Base-by-base conservation (phyloP, 2,888 invertebrate species). In the Temnothorax rugatulus region DNA sequence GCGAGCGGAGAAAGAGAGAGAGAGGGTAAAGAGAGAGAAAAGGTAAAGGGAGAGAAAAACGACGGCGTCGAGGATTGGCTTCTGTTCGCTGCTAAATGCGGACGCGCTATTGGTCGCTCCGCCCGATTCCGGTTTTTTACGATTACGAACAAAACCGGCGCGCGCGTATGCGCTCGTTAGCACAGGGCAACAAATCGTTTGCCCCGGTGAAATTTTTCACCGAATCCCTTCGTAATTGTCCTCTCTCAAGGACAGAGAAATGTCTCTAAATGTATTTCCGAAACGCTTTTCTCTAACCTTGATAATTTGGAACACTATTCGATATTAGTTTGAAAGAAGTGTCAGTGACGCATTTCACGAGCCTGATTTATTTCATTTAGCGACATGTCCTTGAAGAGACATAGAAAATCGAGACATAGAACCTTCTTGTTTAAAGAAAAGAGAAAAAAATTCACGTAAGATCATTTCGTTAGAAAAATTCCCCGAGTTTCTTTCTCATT, bases 81-180 rank as follows among this genome's bases (percentile, higher is more conserved):
- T 73, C 86, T 79, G 83, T 82, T 69, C 61, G 68, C 76, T 76
- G 74, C 83, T 86, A 83, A 77, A 86, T 82, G 85, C 87, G 63
- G 82, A 82, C 86, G 84, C 41, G 69, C 81, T 73, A 77, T 59
- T 84, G 76, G 83, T 4, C 69, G 34, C 74, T 64, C 77, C 38
- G 73, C 25, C 57, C 41, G 68, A 87, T 87, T 90, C 89, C 82
- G 88, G 86, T 88, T 90, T 87, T 91, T 91, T 86, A 87, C 87
- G 88, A 90, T 89, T 89, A 86, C 84, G 84, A 86, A 86, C 84
- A 77, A 91, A 89, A 88, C 84, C 57, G 74, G 74, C 84, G 82
- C 73, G 71, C 88, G 73, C 71, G 82, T 79, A 77, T 79, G 74
- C 77, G 87, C 89, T 91, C 88, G 86, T 88, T 89, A 86, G 87